Evolutionary conservation across 2,888 invertebrate species (phyloP).

Genomic region (Allygus modestus): DNA sequence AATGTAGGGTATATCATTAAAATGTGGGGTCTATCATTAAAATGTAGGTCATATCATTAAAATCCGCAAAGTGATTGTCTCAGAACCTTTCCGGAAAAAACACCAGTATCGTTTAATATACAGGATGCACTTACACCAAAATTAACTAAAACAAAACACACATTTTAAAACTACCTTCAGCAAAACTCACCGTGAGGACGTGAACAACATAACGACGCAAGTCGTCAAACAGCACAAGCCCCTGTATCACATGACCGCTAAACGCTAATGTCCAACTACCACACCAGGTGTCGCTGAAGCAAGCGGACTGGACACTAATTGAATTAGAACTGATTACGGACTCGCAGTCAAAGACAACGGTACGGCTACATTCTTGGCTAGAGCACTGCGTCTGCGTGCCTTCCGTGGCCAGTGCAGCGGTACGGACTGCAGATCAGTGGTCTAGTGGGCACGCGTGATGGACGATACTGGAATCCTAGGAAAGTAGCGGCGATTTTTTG

Average conservation of each 20-base stretch:
- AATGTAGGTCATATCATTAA: too few relatives aligned
- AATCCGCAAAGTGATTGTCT: too few relatives aligned
- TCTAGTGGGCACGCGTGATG: neutral
- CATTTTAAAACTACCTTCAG: too few relatives aligned
- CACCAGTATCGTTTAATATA: too few relatives aligned
- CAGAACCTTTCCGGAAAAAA: too few relatives aligned
- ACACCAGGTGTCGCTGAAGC: neutral
- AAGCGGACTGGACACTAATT: slow-evolving; percentile 13
- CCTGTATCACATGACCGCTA: neutral
- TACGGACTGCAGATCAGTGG: neutral
- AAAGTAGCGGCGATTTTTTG: neutral
- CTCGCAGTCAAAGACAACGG: slow-evolving; percentile 11
- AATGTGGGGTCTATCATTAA: too few relatives aligned
- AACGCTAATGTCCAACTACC: neutral
- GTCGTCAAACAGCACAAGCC: neutral
- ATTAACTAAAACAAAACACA: too few relatives aligned
- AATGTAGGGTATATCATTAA: too few relatives aligned
- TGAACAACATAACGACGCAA: slow-evolving; percentile 21
- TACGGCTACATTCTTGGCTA: slow-evolving; percentile 45
- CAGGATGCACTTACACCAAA: too few relatives aligned
- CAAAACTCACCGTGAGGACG: slow-evolving; percentile 31
- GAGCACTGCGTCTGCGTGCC: neutral
- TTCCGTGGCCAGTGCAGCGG: neutral
- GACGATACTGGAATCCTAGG: neutral
- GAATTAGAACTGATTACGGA: slow-evolving; percentile 54